Percentiles rank a stretch among this genome's conserved stretches.
These are phyloP conservation scores for Drosophila aldrichi DNA, from an alignment of 2,888 invertebrate genomes.

Conservation along the genomic window DNA sequence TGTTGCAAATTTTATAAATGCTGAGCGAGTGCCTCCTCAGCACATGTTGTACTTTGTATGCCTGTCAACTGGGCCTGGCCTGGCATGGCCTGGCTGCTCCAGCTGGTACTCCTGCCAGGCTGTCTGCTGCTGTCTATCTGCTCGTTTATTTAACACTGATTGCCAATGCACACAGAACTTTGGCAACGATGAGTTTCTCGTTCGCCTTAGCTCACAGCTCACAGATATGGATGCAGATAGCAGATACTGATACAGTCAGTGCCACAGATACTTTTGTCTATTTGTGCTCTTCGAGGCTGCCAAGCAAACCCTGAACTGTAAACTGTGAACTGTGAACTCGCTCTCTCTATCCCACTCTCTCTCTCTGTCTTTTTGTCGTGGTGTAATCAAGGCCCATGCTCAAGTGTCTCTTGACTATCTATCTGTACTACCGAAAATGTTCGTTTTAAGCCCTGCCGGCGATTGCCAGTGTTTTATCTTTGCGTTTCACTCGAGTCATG, in stretches of 20 bases:
- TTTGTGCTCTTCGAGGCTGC: slow-evolving; percentile 47
- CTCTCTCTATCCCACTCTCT: slow-evolving; percentile 1
- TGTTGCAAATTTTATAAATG: slow-evolving; percentile 65
- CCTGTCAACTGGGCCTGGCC: slow-evolving; percentile 43
- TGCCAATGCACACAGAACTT: slow-evolving; percentile 75
- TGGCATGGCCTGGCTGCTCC: too few relatives aligned
- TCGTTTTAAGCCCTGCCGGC: slow-evolving; percentile 49
- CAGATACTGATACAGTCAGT: slow-evolving; percentile 7
- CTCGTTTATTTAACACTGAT: slow-evolving; percentile 78
- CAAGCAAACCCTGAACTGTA: slow-evolving; percentile 62
- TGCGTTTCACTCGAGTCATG: slow-evolving; percentile 5
- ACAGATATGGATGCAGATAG: slow-evolving; percentile 14
- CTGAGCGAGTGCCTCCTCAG: slow-evolving; percentile 30
- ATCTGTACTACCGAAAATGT: slow-evolving; percentile 37
- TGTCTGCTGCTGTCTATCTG: slow-evolving; percentile 32
- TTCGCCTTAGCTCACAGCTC: slow-evolving; percentile 25
- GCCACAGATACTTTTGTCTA: slow-evolving; percentile 29
- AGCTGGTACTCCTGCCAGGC: slow-evolving; percentile 4
- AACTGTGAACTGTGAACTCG: slow-evolving; percentile 26
- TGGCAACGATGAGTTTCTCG: slow-evolving; percentile 48
- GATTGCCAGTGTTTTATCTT: slow-evolving; percentile 34
- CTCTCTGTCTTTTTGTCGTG: slow-evolving; percentile 1
- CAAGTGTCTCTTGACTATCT: slow-evolving; percentile 29
- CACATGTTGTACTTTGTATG: slow-evolving; percentile 60
- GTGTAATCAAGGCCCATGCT: slow-evolving; percentile 55